Conservation (phyloP, 2,797 vertebrate species). For the Rousettus madagascariensis region DNA sequence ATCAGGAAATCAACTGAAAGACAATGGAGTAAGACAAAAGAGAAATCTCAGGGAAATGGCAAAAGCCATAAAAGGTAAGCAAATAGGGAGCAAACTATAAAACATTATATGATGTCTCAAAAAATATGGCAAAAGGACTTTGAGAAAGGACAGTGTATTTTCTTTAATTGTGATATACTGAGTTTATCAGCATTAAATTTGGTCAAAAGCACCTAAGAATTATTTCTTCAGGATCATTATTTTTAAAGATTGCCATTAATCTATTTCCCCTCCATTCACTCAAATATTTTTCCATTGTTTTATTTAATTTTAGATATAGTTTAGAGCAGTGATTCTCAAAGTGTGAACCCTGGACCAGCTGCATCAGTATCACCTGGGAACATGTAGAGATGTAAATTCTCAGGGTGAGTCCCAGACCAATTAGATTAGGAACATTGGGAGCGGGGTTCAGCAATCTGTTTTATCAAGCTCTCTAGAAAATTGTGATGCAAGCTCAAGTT, state of each 20-base stretch:
- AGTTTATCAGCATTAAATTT: constrained; percentile 25
- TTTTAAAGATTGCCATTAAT: background rate
- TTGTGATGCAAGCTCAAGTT: background rate
- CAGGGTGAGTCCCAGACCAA: background rate
- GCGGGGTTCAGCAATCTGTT: background rate
- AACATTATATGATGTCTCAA: background rate
- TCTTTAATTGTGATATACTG: background rate
- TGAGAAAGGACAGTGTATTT: background rate
- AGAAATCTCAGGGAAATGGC: background rate
- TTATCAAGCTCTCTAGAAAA: background rate
- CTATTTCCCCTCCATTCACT: background rate
- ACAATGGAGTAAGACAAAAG: background rate
- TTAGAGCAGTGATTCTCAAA: background rate
- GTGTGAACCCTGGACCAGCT: background rate
- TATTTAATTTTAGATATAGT: background rate
- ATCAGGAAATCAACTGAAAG: background rate
- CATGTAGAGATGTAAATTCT: background rate
- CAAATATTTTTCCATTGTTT: background rate
- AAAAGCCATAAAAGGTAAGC: background rate
- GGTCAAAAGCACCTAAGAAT: background rate
- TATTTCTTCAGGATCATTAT: background rate
- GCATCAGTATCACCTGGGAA: background rate
- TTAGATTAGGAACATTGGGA: background rate
- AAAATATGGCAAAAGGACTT: background rate
- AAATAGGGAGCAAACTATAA: background rate